These are phyloP conservation scores for Botia kubotai DNA, from an alignment of 2,797 vertebrate species.

Conservation along the genomic window DNA sequence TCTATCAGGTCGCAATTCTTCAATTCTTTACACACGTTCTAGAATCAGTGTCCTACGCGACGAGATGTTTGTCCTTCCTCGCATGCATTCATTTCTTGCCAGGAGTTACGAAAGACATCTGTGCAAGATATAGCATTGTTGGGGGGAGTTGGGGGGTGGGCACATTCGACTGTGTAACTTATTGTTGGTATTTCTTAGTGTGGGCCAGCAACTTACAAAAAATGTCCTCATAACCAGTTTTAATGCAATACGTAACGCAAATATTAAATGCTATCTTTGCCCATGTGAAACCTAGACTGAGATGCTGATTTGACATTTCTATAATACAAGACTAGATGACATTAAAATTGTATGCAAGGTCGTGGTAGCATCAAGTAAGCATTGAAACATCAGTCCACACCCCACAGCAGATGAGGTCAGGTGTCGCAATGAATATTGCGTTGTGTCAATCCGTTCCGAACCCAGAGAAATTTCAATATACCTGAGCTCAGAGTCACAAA, in stretches of 20 bases:
- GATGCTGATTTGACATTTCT: conserved; percentile 57
- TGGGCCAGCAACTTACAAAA: neutral
- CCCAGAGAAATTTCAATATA: conserved; percentile 42
- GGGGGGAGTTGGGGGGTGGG: too few relatives aligned
- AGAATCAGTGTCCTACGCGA: neutral
- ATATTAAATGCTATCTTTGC: conserved; percentile 51
- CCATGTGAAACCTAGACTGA: conserved; percentile 45
- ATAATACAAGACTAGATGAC: conserved; percentile 55
- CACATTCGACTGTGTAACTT: neutral
- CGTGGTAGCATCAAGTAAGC: conserved; percentile 49
- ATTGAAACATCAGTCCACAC: conserved; percentile 51
- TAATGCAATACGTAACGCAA: conserved; percentile 39
- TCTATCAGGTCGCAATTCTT: conserved; percentile 21
- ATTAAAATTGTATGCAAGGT: conserved; percentile 59
- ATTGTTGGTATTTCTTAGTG: neutral
- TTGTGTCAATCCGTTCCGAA: conserved; percentile 53
- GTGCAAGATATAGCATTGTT: neutral
- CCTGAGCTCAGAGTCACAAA: conserved; percentile 50
- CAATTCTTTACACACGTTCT: conserved; percentile 33
- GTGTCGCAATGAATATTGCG: conserved; percentile 46
- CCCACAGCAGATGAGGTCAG: conserved; percentile 37
- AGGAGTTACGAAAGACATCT: conserved; percentile 23
- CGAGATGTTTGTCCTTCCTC: conserved; percentile 29
- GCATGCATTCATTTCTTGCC: neutral
- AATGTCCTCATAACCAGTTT: conserved; percentile 1